Evolutionary conservation across 2,888 invertebrate genomes (phyloP).

Genomic region (Rhagophthalmus giganteus): DNA sequence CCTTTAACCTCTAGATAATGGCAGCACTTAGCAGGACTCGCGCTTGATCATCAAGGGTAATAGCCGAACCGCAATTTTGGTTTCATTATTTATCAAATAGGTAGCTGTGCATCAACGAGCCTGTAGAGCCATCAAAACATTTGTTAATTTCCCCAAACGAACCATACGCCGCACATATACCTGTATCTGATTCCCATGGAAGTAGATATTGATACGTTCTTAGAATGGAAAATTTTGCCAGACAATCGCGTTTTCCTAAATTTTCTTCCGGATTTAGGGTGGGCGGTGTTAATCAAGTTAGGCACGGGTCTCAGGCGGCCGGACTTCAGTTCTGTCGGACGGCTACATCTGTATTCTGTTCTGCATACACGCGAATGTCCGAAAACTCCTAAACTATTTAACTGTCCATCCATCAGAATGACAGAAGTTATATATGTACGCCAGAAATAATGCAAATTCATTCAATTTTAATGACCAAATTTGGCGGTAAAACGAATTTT

Average conservation of each 20-base stretch:
- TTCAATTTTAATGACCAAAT: constrained; percentile 12
- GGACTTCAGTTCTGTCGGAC: constrained; percentile 40
- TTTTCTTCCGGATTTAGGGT: constrained; percentile 37
- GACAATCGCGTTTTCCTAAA: constrained; percentile 30
- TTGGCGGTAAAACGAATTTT: no score
- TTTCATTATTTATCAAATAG: constrained; percentile 31
- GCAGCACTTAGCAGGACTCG: constrained; percentile 36
- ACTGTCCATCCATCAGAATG: constrained; percentile 42
- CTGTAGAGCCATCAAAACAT: constrained; percentile 33
- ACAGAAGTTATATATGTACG: constrained; percentile 31
- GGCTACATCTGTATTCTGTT: constrained; percentile 36
- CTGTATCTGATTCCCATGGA: constrained; percentile 36
- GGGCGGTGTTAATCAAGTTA: constrained; percentile 42
- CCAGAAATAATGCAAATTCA: constrained; percentile 22
- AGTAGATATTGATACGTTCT: constrained; percentile 35
- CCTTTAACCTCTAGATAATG: constrained; percentile 36
- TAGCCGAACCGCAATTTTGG: constrained; percentile 31
- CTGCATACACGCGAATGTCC: constrained; percentile 31
- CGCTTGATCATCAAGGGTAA: constrained; percentile 30
- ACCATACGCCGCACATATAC: constrained; percentile 32
- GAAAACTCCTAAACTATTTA: constrained; percentile 39
- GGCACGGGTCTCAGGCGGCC: constrained; percentile 43
- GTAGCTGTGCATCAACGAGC: constrained; percentile 28
- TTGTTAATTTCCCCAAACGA: constrained; percentile 41
- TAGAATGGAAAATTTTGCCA: constrained; percentile 22